These are phyloP conservation scores for Tetraneura akinire DNA, from an alignment of 1,140 invertebrate genomes.

Conservation along the genomic window DNA sequence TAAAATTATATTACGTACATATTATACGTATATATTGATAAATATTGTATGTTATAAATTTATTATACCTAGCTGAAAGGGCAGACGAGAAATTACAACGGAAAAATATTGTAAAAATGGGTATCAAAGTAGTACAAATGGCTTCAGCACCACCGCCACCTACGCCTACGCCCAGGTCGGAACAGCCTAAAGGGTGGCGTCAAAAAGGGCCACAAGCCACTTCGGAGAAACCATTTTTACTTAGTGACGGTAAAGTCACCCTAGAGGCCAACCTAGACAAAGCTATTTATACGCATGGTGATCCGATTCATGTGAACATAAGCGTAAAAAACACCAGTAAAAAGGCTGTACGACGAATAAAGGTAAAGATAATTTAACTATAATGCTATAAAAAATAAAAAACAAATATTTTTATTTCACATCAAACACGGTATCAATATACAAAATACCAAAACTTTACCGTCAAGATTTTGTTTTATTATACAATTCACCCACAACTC, in stretches of 20 bases:
- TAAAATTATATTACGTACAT: too few relatives aligned
- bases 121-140: conserved; percentile 73
- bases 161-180: conserved; percentile 53
- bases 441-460: too few relatives aligned
- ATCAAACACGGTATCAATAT: too few relatives aligned
- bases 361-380: conserved; percentile 61
- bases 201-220: conserved; percentile 59
- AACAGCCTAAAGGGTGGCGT: conserved; percentile 38
- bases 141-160: conserved; percentile 59
- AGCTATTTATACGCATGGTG: conserved; percentile 89
- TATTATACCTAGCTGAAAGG: conserved; percentile 65
- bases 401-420: too few relatives aligned
- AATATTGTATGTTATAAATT: background rate
- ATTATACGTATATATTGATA: background rate
- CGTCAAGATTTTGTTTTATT: too few relatives aligned
- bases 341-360: conserved; percentile 91
- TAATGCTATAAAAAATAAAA: too few relatives aligned
- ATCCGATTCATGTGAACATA: conserved; percentile 84
- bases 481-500: too few relatives aligned
- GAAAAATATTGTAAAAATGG: conserved; percentile 78
- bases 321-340: conserved; percentile 90
- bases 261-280: conserved; percentile 91
- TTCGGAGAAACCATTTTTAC: conserved; percentile 66
- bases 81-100: conserved; percentile 76
- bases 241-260: conserved; percentile 69